Conservation (phyloP, 2,888 invertebrate genomes). For the Pterostichus niger region DNA sequence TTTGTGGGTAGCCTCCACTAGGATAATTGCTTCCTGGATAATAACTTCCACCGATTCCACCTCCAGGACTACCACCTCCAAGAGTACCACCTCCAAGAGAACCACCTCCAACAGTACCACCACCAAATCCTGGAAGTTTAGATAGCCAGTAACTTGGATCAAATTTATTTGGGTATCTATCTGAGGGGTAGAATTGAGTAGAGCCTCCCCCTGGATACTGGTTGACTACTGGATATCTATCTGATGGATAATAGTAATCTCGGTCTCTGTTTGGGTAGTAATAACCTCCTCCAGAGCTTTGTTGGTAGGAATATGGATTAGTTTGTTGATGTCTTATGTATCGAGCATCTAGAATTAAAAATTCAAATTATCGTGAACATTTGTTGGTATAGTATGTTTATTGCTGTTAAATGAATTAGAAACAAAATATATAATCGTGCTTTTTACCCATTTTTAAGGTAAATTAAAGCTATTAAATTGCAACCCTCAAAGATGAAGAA, state of each 20-base stretch:
- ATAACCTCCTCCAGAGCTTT: conserved; percentile 15
- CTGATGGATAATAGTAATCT: conserved; percentile 34
- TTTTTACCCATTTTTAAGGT: no score
- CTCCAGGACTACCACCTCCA: no score
- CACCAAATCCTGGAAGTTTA: conserved; percentile 55
- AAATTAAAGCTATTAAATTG: no score
- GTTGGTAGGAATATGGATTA: conserved; percentile 11
- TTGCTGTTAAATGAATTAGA: no score
- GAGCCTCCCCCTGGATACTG: conserved; percentile 46
- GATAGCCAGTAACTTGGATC: conserved; percentile 61
- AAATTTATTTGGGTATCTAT: conserved; percentile 55
- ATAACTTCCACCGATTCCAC: not conserved
- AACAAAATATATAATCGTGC: no score
- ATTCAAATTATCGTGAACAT: not conserved
- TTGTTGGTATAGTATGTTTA: no score
- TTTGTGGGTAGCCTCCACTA: not conserved
- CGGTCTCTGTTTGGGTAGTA: conserved; percentile 3
- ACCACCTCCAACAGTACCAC: not conserved
- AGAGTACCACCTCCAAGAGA: conserved; percentile 28
- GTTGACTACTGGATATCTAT: conserved; percentile 46
- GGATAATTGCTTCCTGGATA: not conserved
- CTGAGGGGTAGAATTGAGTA: conserved; percentile 57
- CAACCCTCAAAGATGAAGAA: no score
- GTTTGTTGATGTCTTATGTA: conserved; percentile 30
- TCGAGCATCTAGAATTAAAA: conserved; percentile 49